Evolutionary conservation across 2,797 vertebrate genomes (phyloP).

Genomic region (Eulemur mongoz): DNA sequence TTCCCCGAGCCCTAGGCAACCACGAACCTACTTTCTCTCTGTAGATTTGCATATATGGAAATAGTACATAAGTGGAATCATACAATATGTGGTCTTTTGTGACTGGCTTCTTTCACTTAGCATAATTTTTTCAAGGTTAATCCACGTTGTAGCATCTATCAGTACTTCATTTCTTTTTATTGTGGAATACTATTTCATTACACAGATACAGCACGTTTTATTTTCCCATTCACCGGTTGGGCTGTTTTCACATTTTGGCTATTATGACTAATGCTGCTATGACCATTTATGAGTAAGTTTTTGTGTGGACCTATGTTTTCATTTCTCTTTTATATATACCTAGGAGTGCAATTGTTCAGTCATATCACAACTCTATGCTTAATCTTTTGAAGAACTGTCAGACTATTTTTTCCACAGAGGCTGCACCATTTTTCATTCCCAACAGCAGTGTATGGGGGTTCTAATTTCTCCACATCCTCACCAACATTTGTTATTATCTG

Average conservation of each 20-base stretch:
- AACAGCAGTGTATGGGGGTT: not conserved
- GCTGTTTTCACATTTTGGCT: not conserved
- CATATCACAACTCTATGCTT: not conserved
- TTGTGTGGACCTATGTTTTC: not conserved
- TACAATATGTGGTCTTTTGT: not conserved
- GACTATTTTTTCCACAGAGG: not conserved
- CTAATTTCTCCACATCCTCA: not conserved
- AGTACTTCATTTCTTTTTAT: not conserved
- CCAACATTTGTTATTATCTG: not conserved
- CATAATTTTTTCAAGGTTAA: not conserved
- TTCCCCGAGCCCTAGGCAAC: not conserved
- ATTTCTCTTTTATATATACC: not conserved
- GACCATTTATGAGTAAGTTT: not conserved
- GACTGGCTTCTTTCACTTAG: not conserved
- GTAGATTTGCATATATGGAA: not conserved
- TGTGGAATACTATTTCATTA: not conserved
- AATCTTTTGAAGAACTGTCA: not conserved
- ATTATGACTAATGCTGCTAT: not conserved
- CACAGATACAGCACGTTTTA: not conserved
- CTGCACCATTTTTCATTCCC: not conserved
- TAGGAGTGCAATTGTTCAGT: not conserved
- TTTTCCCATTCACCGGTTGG: not conserved
- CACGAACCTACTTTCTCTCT: not conserved
- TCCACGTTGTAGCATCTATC: not conserved
- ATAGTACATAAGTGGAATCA: not conserved